Percentiles rank a stretch among this genome's conserved stretches.
Conservation (phyloP, 64 coral and sea anemone species). For the Montipora efflorescens region DNA sequence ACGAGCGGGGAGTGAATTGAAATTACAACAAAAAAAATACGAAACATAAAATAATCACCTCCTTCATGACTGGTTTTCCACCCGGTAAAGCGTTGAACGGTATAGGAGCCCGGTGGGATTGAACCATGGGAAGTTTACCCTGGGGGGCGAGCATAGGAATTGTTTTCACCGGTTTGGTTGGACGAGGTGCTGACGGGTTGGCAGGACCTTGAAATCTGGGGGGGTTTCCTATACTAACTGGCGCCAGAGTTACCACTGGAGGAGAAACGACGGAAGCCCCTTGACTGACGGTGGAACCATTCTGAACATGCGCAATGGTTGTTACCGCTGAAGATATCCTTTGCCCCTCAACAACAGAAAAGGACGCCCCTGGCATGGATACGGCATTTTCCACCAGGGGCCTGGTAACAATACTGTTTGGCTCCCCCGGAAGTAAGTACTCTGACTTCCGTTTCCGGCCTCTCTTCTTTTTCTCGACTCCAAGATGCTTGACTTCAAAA, state of each 20-base stretch:
- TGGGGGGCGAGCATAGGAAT: constrained; percentile 30
- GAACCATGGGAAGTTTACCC: constrained; percentile 39
- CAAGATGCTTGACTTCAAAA: constrained; percentile 98
- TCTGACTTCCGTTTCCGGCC: constrained; percentile 92
- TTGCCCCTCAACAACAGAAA: constrained; percentile 29
- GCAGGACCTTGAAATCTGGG: constrained; percentile 60
- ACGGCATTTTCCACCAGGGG: constrained; percentile 43
- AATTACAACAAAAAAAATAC: not conserved
- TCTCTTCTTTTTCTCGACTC: constrained; percentile 96
- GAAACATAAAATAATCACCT: not conserved
- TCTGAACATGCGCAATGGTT: constrained; percentile 24
- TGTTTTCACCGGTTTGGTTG: constrained; percentile 30
- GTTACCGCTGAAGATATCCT: not conserved
- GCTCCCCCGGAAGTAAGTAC: constrained; percentile 30
- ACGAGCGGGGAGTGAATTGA: too few relatives aligned
- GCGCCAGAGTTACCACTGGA: constrained; percentile 8
- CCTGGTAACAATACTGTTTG: constrained; percentile 26
- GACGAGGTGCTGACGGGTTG: constrained; percentile 26
- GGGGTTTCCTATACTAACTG: constrained; percentile 45
- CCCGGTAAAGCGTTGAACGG: constrained; percentile 46
- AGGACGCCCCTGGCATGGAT: constrained; percentile 13
- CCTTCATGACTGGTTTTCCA: constrained; percentile 49
- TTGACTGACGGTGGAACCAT: constrained; percentile 23
- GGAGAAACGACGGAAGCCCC: constrained; percentile 35
- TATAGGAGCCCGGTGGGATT: constrained; percentile 3